Evolutionary conservation across 2,113 vertebrate species (phyloP), one percentile per base, ranked within the genome.

Genomic region (Ardeotis arabs): DNA sequence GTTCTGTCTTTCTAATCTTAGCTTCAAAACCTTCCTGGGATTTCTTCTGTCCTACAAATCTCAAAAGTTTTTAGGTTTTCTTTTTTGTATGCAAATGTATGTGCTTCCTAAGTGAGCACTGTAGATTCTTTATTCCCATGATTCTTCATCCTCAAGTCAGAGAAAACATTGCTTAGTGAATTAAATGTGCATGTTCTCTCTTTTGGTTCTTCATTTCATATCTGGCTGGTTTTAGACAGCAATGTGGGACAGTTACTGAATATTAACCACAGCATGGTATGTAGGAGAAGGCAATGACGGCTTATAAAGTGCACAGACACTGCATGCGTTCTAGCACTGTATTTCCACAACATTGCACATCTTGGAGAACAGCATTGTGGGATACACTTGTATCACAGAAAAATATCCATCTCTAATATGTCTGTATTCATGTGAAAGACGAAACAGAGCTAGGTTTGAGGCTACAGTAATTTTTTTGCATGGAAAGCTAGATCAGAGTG

Each of bases 11-110:
- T 90, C 72, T 76, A 91, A 66, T 73, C 37, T 83, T 52, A 84
- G 67, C 63, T 92, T 96, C 56, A 84, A 95, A 94, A 66, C 19
- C 55, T 95, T 89, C 55, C 62, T 55, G 67, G 45, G 50, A 93
- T 64, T 87, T 88, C 50, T 84, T 52, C 14, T 88, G 44, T 88
- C 63, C 37, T 35, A 83, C 80, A 56, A 86, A 84, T 64, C 21
- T 37, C 11, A 86, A 53, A 93, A 95, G 41, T 86, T 63, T 45
- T 45, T 17, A 66, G 33, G 12, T 87, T 85, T 87, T 81, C 20
- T 82, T 64, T 86, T 87, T 83, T 64, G 50, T n/a, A 88, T 63
- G 63, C 50, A 85, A 70, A 93, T 83, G n/a, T 66, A 58, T 14
- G 22, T 52, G 41, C 55, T 90, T 84, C 47, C 63, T 69, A 60